A percentile compares a stretch with the other conserved stretches of the same genome.
phyloP scores from a whole-genome alignment of 1,140 invertebrate genomes.

The Ridgeia piscesae region DNA sequence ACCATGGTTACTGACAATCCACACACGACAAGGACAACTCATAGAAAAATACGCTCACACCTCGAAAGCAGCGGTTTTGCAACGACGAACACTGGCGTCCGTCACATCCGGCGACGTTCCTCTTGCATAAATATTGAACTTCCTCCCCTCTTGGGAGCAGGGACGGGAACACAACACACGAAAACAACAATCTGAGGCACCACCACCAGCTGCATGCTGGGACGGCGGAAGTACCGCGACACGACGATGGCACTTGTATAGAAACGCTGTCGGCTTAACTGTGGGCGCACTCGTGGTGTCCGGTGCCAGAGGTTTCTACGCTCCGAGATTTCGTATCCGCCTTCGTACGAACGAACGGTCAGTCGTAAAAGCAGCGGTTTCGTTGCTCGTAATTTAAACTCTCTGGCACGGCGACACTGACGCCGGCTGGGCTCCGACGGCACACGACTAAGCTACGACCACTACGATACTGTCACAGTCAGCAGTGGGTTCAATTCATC shows the following conservation, averaged over 20 bases:
- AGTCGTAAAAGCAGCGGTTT: neutral
- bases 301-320: neutral
- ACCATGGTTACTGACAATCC: neutral
- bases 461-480: neutral
- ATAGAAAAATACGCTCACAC: neutral
- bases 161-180: neutral
- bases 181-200: neutral
- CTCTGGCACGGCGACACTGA: neutral
- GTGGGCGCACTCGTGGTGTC: neutral
- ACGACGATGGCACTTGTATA: neutral
- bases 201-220: neutral
- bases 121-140: conserved; percentile 6
- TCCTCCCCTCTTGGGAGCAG: neutral
- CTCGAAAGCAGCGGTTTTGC: neutral
- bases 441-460: neutral
- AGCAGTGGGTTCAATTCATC: neutral
- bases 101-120: neutral
- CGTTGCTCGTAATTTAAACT: neutral
- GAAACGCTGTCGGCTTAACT: neutral
- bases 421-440: neutral
- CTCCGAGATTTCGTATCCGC: neutral
- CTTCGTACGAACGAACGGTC: neutral
- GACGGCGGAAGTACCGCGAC: neutral
- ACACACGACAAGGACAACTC: neutral
- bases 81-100: neutral